These are phyloP conservation scores for Cetoscarus ocellatus DNA, from an alignment of 2,797 vertebrate genomes.

Conservation along the genomic window DNA sequence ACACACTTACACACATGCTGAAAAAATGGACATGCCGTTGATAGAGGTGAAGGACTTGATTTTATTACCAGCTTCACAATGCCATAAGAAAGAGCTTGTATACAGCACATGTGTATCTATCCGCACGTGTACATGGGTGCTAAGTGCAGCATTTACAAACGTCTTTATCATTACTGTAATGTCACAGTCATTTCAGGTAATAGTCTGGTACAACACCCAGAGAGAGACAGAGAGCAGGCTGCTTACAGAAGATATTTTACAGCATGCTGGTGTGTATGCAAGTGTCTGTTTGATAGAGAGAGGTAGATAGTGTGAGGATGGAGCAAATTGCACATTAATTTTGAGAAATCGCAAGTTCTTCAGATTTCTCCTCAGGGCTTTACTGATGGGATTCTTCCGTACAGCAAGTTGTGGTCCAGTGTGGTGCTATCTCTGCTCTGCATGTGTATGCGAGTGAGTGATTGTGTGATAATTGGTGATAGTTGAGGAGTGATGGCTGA, in stretches of 20 bases:
- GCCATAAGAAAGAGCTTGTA: constrained; percentile 28
- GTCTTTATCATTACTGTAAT: constrained; percentile 84
- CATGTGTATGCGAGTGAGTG: constrained; percentile 54
- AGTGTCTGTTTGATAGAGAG: constrained; percentile 18
- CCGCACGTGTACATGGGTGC: constrained; percentile 45
- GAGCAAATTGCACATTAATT: constrained; percentile 52
- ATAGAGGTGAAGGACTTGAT: constrained; percentile 30
- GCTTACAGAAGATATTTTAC: constrained; percentile 77
- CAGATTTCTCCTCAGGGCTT: constrained; percentile 28
- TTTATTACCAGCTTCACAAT: constrained; percentile 29
- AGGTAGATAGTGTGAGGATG: constrained; percentile 34
- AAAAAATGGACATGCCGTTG: constrained; percentile 37
- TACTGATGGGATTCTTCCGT: constrained; percentile 12
- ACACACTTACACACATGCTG: constrained; percentile 1
- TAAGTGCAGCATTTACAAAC: constrained; percentile 80
- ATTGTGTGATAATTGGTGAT: constrained; percentile 79
- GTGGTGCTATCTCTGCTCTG: constrained; percentile 32
- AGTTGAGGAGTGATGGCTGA: constrained; percentile 80
- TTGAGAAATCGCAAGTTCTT: constrained; percentile 41
- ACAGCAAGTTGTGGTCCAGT: constrained; percentile 31
- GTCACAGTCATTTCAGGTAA: constrained; percentile 84
- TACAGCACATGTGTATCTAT: constrained; percentile 25
- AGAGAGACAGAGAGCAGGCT: constrained; percentile 70
- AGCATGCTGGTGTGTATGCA: constrained; percentile 31
- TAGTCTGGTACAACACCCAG: constrained; percentile 78